Conservation (phyloP, 2,797 vertebrate species). For the Sylvia borin region DNA sequence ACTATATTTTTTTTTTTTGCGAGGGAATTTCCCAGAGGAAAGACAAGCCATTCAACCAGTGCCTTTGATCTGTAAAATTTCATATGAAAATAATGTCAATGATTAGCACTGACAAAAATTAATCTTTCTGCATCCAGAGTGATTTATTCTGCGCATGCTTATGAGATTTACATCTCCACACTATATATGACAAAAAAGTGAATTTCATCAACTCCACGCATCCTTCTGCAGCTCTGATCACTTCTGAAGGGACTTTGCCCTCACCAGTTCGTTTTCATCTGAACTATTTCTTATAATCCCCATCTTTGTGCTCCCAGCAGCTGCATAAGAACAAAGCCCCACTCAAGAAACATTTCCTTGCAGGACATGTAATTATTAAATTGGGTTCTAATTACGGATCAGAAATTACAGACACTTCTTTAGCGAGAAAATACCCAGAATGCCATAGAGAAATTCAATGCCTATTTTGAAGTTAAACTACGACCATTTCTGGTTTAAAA, state of each 20-base stretch:
- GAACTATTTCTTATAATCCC: slow-evolving; percentile 1
- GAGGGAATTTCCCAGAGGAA: background rate
- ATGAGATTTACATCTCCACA: background rate
- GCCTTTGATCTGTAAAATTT: background rate
- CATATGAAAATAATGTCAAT: background rate
- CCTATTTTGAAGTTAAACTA: background rate
- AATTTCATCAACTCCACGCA: background rate
- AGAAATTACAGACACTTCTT: slow-evolving; percentile 42
- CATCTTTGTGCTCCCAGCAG: slow-evolving; percentile 29
- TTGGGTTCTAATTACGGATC: slow-evolving; percentile 54
- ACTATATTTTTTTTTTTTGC: background rate
- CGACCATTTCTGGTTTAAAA: background rate
- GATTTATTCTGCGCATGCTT: background rate
- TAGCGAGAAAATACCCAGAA: background rate
- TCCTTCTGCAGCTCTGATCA: background rate
- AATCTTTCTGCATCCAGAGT: background rate
- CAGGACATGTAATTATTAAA: slow-evolving; percentile 59
- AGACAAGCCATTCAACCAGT: background rate
- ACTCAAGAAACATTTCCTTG: slow-evolving; percentile 50
- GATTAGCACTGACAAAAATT: background rate
- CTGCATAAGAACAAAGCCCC: slow-evolving; percentile 53
- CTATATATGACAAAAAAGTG: background rate
- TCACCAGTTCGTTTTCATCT: background rate
- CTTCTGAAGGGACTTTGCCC: background rate
- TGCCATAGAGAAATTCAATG: background rate